Conservation (phyloP, 1,140 invertebrate species). For the Pseudobourletiella spinata region DNA sequence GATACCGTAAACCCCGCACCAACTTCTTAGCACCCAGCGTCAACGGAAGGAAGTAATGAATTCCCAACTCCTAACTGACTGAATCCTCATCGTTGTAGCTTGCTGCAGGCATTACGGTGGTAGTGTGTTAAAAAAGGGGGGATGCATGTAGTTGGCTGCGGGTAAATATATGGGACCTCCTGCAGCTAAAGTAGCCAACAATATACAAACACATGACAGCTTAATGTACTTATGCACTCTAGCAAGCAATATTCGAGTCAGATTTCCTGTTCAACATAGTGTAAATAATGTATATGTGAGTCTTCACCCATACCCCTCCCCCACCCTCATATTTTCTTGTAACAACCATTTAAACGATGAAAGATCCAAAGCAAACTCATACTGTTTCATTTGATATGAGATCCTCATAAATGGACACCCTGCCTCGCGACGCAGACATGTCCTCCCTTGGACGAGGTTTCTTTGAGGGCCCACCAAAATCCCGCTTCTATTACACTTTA, state of each 20-base stretch:
- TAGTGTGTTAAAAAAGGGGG: neutral
- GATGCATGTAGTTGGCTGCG: neutral
- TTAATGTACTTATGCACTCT: neutral
- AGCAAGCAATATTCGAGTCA: neutral
- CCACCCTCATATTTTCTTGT: neutral
- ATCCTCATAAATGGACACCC: no score
- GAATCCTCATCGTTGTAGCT: no score
- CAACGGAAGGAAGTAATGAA: no score
- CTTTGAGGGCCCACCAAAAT: no score
- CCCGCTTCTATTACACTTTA: no score
- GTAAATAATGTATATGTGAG: no score
- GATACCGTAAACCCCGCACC: no score
- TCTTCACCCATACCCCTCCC: no score
- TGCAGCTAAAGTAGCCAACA: constrained; percentile 1
- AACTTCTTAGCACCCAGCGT: no score
- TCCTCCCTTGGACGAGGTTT: no score
- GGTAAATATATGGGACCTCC: neutral
- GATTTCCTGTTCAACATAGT: neutral
- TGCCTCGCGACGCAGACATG: no score
- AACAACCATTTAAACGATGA: neutral
- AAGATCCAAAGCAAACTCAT: neutral
- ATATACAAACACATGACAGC: neutral
- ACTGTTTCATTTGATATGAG: neutral
- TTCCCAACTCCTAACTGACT: no score
- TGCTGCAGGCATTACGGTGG: neutral